Conservation (phyloP, 2,797 vertebrate genomes). For the Astyanax mexicanus region DNA sequence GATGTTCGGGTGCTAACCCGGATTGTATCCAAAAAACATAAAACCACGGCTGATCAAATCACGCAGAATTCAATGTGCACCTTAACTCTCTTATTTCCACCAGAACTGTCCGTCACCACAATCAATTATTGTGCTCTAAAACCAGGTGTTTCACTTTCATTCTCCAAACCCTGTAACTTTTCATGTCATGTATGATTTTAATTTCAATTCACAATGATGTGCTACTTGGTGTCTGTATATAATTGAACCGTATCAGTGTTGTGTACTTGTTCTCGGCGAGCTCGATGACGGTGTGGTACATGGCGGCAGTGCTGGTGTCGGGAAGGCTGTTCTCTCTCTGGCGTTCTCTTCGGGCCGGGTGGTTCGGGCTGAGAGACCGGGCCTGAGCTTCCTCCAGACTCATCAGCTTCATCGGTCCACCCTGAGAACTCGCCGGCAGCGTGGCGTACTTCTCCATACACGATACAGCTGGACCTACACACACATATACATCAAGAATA, state of each 20-base stretch:
- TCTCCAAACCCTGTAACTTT: no score
- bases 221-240: neutral
- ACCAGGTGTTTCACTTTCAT: no score
- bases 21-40: no score
- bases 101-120: no score
- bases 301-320: slow-evolving; percentile 84
- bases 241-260: neutral
- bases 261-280: slow-evolving; percentile 91
- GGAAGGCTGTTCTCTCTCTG: slow-evolving; percentile 92
- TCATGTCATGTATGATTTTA: no score
- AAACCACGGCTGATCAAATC: no score
- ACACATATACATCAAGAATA: slow-evolving; percentile 29
- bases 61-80: no score
- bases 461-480: slow-evolving; percentile 75
- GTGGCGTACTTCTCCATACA: slow-evolving; percentile 88
- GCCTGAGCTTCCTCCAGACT: slow-evolving; percentile 97
- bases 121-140: no score
- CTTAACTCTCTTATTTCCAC: no score
- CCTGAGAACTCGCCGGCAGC: slow-evolving; percentile 82
- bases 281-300: slow-evolving; percentile 96
- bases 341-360: slow-evolving; percentile 88
- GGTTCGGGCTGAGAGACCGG: slow-evolving; percentile 87
- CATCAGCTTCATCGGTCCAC: slow-evolving; percentile 94
- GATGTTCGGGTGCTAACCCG: no score
- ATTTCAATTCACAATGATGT: no score